Conservation (phyloP, 2,797 vertebrate genomes). For the Pangasius larnaudii region DNA sequence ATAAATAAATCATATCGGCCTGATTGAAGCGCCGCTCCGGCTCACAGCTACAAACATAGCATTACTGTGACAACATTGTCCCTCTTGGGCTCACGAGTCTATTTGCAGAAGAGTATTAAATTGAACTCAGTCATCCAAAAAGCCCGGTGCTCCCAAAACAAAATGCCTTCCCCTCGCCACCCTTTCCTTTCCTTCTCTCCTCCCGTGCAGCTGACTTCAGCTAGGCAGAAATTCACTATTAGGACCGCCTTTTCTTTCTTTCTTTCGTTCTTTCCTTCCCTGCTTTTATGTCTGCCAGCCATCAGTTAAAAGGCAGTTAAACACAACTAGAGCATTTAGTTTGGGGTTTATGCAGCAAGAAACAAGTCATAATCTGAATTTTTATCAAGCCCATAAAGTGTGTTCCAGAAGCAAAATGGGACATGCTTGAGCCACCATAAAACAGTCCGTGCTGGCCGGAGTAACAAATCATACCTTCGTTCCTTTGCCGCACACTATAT, state of each 20-base stretch:
- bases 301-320: conserved; percentile 66
- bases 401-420: conserved; percentile 69
- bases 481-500: conserved; percentile 41
- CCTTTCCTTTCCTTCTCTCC: conserved; percentile 18
- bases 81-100: conserved; percentile 38
- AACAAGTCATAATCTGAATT: conserved; percentile 68
- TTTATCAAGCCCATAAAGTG: conserved; percentile 75
- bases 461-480: conserved; percentile 53
- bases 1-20: conserved; percentile 53
- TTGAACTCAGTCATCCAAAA: conserved; percentile 52
- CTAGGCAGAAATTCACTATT: conserved; percentile 8
- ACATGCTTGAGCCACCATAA: conserved; percentile 64
- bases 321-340: conserved; percentile 71
- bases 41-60: conserved; percentile 40
- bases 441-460: conserved; percentile 47
- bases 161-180: conserved; percentile 39
- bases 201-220: neutral
- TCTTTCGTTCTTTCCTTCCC: conserved; percentile 1
- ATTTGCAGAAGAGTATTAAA: conserved; percentile 52
- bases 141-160: conserved; percentile 40
- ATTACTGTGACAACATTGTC: conserved; percentile 47
- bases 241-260: conserved; percentile 1
- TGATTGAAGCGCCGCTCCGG: conserved; percentile 44
- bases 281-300: conserved; percentile 52
- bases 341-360: conserved; percentile 65